Conservation (phyloP, 2,797 vertebrate species). For the Bradypus variegatus region DNA sequence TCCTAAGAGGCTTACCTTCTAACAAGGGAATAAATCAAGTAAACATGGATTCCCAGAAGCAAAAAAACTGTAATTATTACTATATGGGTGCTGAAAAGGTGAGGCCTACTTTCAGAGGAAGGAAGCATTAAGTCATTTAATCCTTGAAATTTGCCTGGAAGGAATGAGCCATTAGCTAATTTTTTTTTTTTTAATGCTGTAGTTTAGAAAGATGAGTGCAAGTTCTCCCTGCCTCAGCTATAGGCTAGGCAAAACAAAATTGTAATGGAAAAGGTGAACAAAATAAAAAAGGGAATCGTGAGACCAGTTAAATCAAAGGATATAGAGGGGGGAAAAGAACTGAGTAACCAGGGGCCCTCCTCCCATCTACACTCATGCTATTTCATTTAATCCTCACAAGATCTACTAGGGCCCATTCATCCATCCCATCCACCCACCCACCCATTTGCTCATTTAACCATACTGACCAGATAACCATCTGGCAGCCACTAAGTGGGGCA, state of each 20-base stretch:
- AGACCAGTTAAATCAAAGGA: background rate
- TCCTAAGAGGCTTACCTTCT: slow-evolving; percentile 23
- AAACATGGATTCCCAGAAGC: background rate
- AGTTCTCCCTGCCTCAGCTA: background rate
- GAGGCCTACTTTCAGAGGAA: background rate
- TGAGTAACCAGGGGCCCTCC: too few species aligned
- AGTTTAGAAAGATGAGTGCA: background rate
- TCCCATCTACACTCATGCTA: fast-evolving
- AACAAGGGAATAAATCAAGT: background rate
- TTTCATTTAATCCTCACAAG: background rate
- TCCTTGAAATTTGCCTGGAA: background rate
- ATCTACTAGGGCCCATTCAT: too few species aligned
- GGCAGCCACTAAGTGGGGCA: background rate
- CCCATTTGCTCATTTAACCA: too few species aligned
- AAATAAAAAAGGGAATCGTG: background rate
- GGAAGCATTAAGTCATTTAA: background rate
- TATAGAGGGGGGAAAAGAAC: background rate
- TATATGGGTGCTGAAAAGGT: background rate
- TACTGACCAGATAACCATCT: background rate
- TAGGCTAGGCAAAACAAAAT: background rate
- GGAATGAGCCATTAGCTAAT: background rate
- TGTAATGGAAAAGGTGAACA: background rate
- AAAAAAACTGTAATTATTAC: background rate
- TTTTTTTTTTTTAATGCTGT: background rate
- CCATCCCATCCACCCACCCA: too few species aligned